These are phyloP conservation scores for Limnothrissa miodon DNA, from an alignment of 2,113 vertebrate species.

Conservation along the genomic window DNA sequence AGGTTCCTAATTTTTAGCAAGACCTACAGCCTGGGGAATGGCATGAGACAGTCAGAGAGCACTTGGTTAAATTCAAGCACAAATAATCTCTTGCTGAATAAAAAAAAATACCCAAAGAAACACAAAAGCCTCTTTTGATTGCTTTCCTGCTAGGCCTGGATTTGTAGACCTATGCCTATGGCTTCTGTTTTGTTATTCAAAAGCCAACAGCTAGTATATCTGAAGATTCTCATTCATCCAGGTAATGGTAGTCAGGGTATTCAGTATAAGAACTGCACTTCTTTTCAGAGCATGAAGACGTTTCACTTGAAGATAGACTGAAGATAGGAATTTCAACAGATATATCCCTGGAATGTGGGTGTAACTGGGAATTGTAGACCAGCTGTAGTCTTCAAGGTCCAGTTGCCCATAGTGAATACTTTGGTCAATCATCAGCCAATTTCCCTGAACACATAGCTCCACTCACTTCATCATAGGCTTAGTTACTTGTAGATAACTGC, in stretches of 20 bases:
- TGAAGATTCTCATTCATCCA: no score
- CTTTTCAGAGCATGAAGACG: no score
- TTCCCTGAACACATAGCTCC: neutral
- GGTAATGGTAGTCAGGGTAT: no score
- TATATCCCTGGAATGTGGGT: no score
- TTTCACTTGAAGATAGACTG: no score
- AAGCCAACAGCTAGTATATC: no score
- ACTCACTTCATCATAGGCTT: neutral
- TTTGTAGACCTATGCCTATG: neutral
- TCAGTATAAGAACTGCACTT: no score
- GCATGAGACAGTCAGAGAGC: neutral
- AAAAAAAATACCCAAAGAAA: neutral
- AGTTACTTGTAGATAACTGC: neutral
- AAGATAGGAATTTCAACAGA: no score
- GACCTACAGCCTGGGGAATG: neutral
- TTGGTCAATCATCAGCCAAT: neutral
- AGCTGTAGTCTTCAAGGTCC: no score
- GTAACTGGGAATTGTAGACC: no score
- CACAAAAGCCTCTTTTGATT: conserved; percentile 4
- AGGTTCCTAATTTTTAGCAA: neutral
- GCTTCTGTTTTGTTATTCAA: neutral
- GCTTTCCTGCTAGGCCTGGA: neutral
- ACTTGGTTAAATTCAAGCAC: neutral
- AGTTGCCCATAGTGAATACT: no score
- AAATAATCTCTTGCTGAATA: neutral